A percentile compares a stretch with the other conserved stretches of the same genome.
Evolutionary conservation across 2,888 invertebrate species (phyloP).

Genomic region (Electrophaes corylata): DNA sequence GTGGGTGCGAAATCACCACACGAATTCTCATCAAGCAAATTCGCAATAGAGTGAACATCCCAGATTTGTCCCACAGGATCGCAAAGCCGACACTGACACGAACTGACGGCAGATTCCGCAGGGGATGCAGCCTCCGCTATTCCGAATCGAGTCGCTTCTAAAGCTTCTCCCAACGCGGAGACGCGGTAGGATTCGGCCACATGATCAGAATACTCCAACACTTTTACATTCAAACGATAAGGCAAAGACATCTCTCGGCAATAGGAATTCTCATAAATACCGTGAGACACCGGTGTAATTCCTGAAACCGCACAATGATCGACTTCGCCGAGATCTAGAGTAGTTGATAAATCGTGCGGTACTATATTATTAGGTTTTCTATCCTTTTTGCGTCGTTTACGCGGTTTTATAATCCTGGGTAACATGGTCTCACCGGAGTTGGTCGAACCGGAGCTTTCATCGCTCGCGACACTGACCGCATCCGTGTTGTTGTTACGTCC

Average conservation of each 20-base stretch:
- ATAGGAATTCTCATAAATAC: conserved; percentile 78
- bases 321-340: conserved; percentile 73
- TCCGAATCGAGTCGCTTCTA: conserved; percentile 78
- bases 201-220: conserved; percentile 71
- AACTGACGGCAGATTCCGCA: conserved; percentile 76
- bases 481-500: conserved; percentile 85
- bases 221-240: conserved; percentile 76
- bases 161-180: conserved; percentile 81
- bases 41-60: conserved; percentile 87
- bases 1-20: conserved; percentile 78
- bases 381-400: conserved; percentile 95
- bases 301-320: conserved; percentile 75
- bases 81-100: conserved; percentile 90
- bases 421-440: conserved; percentile 88
- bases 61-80: conserved; percentile 90
- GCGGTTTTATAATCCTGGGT: conserved; percentile 94
- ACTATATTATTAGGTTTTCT: conserved; percentile 87
- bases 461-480: conserved; percentile 89
- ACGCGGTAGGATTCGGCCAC: conserved; percentile 73
- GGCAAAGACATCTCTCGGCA: conserved; percentile 79
- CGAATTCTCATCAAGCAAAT: conserved; percentile 77
- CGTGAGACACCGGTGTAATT: conserved; percentile 59
- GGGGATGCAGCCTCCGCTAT: conserved; percentile 75
- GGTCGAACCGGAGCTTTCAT: conserved; percentile 88
- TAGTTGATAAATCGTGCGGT: conserved; percentile 72